Percentiles rank a stretch among this genome's conserved stretches.
These are phyloP conservation scores for Araneus ventricosus DNA, from an alignment of 1,140 invertebrate species.

Conservation along the genomic window DNA sequence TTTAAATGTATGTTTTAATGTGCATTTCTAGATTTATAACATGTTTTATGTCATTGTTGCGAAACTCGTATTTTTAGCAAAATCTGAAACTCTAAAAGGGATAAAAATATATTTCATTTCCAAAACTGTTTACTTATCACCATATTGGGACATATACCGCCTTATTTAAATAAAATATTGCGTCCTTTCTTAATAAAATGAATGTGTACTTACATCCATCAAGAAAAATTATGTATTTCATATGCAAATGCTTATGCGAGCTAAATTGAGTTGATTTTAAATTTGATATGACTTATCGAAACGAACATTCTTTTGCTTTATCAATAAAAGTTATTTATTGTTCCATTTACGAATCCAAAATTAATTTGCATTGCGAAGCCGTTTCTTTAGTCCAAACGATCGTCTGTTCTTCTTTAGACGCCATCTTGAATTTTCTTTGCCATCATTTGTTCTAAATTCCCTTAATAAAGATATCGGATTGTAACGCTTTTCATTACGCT, in stretches of 20 bases:
- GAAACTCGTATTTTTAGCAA: too few relatives aligned
- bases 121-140: background rate
- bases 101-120: background rate
- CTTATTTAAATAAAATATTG: conserved; percentile 10
- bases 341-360: background rate
- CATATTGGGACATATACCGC: background rate
- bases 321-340: conserved; percentile 63
- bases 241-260: conserved; percentile 44
- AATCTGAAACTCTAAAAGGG: background rate
- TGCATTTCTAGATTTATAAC: too few relatives aligned
- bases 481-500: conserved; percentile 52
- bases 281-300: conserved; percentile 30
- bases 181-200: background rate
- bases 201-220: background rate
- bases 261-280: conserved; percentile 33
- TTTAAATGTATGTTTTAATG: too few relatives aligned
- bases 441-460: conserved; percentile 15
- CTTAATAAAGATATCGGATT: conserved; percentile 55
- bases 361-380: conserved; percentile 48
- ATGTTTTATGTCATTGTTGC: too few relatives aligned
- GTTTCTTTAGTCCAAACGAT: conserved; percentile 1
- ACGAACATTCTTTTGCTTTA: background rate
- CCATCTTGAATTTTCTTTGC: conserved; percentile 31
- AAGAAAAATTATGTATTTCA: background rate
- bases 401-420: background rate